phyloP scores from a whole-genome alignment of 1,140 invertebrate species.

The Bombus superbus region DNA sequence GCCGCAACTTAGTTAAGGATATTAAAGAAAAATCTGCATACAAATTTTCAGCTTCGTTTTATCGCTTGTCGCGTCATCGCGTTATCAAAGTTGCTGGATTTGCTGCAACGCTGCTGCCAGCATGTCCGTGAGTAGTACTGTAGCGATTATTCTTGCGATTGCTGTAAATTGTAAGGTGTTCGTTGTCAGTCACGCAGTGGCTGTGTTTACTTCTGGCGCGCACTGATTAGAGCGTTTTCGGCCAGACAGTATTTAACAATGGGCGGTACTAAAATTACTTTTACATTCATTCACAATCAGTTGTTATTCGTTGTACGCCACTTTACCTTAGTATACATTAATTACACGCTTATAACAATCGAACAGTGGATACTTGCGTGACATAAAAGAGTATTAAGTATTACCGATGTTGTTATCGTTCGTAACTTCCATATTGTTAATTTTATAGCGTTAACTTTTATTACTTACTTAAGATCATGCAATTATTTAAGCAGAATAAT shows the following conservation, averaged over 20 bases:
- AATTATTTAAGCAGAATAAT: background rate
- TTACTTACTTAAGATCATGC: background rate
- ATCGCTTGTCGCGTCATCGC: background rate
- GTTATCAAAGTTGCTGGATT: background rate
- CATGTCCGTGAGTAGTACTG: background rate
- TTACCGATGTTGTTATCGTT: background rate
- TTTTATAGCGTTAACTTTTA: background rate
- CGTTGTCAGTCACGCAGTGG: constrained; percentile 29
- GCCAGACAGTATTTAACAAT: constrained; percentile 18
- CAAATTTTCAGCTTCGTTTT: background rate
- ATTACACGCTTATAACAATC: background rate
- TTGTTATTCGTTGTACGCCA: background rate
- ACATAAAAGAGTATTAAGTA: background rate
- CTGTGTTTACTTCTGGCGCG: constrained; percentile 33
- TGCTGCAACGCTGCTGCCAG: constrained; percentile 24
- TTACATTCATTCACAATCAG: constrained; percentile 1
- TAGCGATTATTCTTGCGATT: constrained; percentile 16
- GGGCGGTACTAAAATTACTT: background rate
- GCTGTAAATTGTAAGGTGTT: background rate
- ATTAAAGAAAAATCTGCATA: background rate
- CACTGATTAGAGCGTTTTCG: constrained; percentile 28
- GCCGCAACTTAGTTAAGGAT: background rate
- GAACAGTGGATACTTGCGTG: background rate
- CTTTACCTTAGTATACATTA: too few species aligned
- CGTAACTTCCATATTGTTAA: background rate